These are phyloP conservation scores for Euphydryas editha DNA, from an alignment of 2,888 invertebrate species.

Conservation along the genomic window DNA sequence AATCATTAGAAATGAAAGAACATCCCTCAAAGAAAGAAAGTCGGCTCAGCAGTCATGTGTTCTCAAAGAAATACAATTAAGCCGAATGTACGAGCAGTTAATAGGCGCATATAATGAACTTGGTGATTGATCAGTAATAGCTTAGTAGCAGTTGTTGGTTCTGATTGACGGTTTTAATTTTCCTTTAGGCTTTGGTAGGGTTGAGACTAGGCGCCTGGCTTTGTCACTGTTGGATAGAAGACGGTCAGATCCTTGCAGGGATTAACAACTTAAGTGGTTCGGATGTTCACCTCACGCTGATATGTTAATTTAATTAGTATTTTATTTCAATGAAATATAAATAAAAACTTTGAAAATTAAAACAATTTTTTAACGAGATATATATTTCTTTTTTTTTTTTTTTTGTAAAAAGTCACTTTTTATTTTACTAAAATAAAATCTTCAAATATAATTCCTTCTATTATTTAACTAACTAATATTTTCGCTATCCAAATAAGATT, in stretches of 20 bases:
- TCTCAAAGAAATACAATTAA: constrained; percentile 66
- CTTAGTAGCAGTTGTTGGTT: constrained; percentile 49
- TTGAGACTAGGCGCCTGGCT: constrained; percentile 51
- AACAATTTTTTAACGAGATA: no score
- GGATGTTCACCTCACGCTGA: constrained; percentile 31
- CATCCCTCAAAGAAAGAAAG: constrained; percentile 3
- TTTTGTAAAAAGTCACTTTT: no score
- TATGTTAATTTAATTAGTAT: constrained; percentile 3
- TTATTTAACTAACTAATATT: no score
- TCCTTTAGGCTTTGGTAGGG: constrained; percentile 45
- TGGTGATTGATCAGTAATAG: constrained; percentile 75
- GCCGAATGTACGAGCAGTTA: constrained; percentile 66
- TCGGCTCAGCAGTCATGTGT: constrained; percentile 44
- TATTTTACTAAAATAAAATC: no score
- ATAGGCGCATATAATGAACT: constrained; percentile 71
- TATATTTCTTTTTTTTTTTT: no score
- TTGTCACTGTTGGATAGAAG: constrained; percentile 53
- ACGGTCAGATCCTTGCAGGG: constrained; percentile 50
- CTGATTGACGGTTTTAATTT: constrained; percentile 80
- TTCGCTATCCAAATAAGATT: not conserved
- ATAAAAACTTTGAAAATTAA: not conserved
- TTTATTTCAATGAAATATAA: not conserved
- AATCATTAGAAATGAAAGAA: constrained; percentile 10
- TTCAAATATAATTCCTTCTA: no score
- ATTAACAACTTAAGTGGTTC: constrained; percentile 44